Evolutionary conservation across 2,888 invertebrate species (phyloP).

Genomic region (Zygothrica quintamaculata): DNA sequence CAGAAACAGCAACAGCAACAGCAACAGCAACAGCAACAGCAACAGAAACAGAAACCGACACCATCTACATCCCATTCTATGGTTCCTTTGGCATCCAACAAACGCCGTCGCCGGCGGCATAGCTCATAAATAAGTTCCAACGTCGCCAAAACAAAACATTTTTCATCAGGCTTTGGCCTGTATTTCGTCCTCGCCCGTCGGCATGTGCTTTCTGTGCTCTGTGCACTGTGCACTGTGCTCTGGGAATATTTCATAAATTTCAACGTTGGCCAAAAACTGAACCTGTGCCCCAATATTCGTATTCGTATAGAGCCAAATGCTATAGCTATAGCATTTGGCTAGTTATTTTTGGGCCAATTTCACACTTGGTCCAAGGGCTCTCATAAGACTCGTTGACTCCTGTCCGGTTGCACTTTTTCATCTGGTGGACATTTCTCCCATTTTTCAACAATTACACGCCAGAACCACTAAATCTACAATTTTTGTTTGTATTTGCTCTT

Average conservation of each 20-base stretch:
- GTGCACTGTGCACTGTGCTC: conserved; percentile 33
- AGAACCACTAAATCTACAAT: conserved; percentile 50
- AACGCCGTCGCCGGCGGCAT: conserved; percentile 37
- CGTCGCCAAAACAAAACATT: conserved; percentile 69
- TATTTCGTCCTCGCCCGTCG: conserved; percentile 15
- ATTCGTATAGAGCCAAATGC: conserved; percentile 16
- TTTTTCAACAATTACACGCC: conserved; percentile 69
- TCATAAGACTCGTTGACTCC: conserved; percentile 58
- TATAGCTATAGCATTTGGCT: conserved; percentile 32
- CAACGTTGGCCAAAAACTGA: conserved; percentile 47
- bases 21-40: too few relatives aligned
- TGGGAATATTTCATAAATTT: conserved; percentile 69
- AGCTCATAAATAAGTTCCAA: conserved; percentile 66
- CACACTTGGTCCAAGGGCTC: conserved; percentile 56
- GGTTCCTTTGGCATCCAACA: conserved; percentile 1
- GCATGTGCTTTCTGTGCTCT: neutral
- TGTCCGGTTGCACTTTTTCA: conserved; percentile 69
- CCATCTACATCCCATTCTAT: neutral
- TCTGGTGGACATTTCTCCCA: conserved; percentile 55
- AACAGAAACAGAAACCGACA: too few relatives aligned
- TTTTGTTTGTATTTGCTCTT: conserved; percentile 32
- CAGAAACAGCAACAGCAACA: too few relatives aligned
- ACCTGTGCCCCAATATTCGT: conserved; percentile 32
- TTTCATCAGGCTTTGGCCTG: conserved; percentile 54
- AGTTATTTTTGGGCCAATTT: conserved; percentile 55